Evolutionary conservation across 2,888 invertebrate species (phyloP).

Genomic region (Megaustenia siamemsis): DNA sequence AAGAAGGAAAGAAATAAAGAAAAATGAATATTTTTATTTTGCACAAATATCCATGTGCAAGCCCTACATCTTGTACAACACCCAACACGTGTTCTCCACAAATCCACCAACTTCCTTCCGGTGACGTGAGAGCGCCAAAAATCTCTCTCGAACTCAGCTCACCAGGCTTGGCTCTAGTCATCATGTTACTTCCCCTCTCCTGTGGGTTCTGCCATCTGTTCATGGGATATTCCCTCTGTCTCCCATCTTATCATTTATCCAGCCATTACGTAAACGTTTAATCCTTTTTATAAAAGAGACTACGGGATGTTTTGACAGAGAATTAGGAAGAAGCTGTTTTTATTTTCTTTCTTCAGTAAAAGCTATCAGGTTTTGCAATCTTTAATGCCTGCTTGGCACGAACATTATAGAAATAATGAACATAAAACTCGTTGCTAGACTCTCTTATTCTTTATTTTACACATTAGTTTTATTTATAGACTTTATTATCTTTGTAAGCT

Average conservation of each 20-base stretch:
- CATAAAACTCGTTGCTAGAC: too few relatives aligned
- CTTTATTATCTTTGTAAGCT: too few relatives aligned
- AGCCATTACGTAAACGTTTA: conserved; percentile 44
- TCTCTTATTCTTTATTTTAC: too few relatives aligned
- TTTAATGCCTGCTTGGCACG: background rate
- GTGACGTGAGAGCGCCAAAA: background rate
- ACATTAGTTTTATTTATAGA: too few relatives aligned
- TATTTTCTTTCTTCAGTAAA: background rate
- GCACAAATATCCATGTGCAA: background rate
- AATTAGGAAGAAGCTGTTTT: background rate
- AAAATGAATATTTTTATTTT: too few relatives aligned
- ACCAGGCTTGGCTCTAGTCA: too few relatives aligned
- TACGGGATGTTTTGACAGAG: background rate
- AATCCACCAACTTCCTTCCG: conserved; percentile 1
- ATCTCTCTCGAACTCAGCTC: too few relatives aligned
- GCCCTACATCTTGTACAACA: background rate
- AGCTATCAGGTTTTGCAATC: background rate
- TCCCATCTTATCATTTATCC: conserved; percentile 32
- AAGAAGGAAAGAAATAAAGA: background rate
- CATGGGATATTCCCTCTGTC: conserved; percentile 24
- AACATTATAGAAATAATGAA: background rate
- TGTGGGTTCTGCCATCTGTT: conserved; percentile 41
- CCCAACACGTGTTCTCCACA: conserved; percentile 1
- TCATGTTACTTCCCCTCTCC: background rate
- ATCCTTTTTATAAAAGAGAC: conserved; percentile 16